phyloP scores from a whole-genome alignment of 2,797 vertebrate species.

The Acomys russatus region DNA sequence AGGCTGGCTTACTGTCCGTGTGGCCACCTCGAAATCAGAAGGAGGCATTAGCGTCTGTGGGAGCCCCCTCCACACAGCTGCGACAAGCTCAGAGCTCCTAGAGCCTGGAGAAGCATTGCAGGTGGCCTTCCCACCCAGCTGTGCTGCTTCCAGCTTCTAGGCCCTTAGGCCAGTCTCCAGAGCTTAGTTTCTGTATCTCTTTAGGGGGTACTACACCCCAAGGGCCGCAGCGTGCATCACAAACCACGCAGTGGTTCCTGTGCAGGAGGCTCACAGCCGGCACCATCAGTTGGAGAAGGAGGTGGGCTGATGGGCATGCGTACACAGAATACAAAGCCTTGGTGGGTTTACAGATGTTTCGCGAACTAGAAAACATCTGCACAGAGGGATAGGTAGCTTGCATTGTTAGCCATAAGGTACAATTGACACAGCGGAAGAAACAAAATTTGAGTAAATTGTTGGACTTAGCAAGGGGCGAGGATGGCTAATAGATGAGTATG shows the following conservation, averaged over 20 bases:
- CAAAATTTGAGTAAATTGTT: neutral
- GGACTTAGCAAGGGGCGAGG: neutral
- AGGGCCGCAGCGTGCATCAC: neutral
- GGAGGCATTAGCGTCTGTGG: rapidly evolving
- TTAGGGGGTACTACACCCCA: neutral
- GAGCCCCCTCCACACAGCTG: neutral
- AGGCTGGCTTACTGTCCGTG: neutral
- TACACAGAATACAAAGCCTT: neutral
- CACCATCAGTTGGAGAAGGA: neutral
- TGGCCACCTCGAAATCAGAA: neutral
- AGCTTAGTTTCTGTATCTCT: neutral
- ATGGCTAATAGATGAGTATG: neutral
- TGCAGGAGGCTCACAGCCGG: neutral
- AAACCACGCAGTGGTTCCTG: neutral
- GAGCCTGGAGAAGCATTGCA: neutral
- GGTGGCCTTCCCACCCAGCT: neutral
- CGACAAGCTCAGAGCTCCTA: neutral
- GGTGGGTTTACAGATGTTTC: neutral
- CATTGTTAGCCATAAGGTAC: neutral
- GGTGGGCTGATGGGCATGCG: no score
- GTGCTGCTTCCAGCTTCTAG: neutral
- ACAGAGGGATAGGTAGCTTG: neutral
- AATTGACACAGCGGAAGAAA: neutral
- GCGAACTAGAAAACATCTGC: conserved; percentile 5
- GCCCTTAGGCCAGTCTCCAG: neutral